A percentile compares a stretch with the other conserved stretches of the same genome.
These are phyloP conservation scores for Protula sp. DNA, from an alignment of 2,888 invertebrate species.

Conservation along the genomic window DNA sequence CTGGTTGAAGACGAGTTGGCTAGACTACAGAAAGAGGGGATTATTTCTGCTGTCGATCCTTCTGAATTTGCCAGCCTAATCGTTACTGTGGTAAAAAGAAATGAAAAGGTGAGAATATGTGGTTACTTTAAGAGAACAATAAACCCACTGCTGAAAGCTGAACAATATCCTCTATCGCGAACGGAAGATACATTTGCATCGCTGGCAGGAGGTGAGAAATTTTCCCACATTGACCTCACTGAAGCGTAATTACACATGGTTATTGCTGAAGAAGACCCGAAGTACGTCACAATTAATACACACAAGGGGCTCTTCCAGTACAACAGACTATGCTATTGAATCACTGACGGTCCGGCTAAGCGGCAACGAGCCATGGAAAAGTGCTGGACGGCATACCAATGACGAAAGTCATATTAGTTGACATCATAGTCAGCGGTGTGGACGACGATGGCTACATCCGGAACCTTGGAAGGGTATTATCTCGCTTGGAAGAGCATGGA, in stretches of 20 bases:
- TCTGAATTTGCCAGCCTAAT: constrained; percentile 5
- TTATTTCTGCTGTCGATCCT: not conserved
- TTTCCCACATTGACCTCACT: not conserved
- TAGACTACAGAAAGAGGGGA: not conserved
- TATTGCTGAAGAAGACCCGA: not conserved
- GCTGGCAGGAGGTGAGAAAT: not conserved
- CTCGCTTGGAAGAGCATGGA: too few species aligned
- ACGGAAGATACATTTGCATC: constrained; percentile 1
- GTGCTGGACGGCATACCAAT: too few species aligned
- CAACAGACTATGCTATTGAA: not conserved
- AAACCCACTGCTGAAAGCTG: constrained; percentile 1
- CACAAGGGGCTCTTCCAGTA: not conserved
- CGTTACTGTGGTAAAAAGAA: not conserved
- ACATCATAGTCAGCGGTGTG: too few species aligned
- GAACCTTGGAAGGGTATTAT: too few species aligned
- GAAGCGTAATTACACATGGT: not conserved
- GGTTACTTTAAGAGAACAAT: constrained; percentile 10
- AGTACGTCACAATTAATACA: not conserved
- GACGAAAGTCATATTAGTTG: too few species aligned
- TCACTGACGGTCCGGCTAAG: not conserved
- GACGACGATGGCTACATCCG: too few species aligned
- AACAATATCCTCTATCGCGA: constrained; percentile 4
- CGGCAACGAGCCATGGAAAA: not conserved
- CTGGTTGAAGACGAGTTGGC: not conserved
- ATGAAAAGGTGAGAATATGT: constrained; percentile 2